These are phyloP conservation scores for Leptinotarsa haldemani DNA, from an alignment of 2,888 invertebrate genomes.

Conservation along the genomic window DNA sequence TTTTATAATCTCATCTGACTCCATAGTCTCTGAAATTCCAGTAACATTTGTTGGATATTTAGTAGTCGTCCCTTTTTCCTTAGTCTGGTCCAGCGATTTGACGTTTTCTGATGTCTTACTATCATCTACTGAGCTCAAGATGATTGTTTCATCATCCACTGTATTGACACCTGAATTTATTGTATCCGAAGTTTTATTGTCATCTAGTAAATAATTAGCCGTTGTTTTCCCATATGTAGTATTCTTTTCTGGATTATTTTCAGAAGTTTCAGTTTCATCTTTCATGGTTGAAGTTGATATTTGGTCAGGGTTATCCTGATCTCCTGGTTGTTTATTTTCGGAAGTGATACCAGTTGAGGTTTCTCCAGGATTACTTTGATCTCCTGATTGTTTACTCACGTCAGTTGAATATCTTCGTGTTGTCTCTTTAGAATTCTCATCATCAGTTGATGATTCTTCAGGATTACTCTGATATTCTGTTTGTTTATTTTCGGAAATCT, in stretches of 20 bases:
- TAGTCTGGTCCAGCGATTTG: neutral
- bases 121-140: neutral
- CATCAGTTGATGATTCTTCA: neutral
- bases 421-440: neutral
- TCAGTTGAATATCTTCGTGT: neutral
- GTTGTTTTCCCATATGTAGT: neutral
- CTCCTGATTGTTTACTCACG: neutral
- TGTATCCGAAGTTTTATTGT: neutral
- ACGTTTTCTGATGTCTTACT: neutral
- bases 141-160: neutral
- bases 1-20: neutral
- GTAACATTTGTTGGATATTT: neutral
- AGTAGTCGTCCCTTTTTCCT: neutral
- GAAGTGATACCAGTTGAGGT: neutral
- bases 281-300: neutral
- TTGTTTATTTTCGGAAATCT: no score
- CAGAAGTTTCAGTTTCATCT: neutral
- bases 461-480: neutral
- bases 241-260: neutral
- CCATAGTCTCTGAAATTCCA: neutral
- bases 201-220: neutral
- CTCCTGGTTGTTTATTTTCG: neutral
- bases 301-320: neutral
- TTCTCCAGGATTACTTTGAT: neutral
- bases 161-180: no score